Base-by-base conservation (phyloP, 2,113 vertebrate genomes). In the Gobius niger region DNA sequence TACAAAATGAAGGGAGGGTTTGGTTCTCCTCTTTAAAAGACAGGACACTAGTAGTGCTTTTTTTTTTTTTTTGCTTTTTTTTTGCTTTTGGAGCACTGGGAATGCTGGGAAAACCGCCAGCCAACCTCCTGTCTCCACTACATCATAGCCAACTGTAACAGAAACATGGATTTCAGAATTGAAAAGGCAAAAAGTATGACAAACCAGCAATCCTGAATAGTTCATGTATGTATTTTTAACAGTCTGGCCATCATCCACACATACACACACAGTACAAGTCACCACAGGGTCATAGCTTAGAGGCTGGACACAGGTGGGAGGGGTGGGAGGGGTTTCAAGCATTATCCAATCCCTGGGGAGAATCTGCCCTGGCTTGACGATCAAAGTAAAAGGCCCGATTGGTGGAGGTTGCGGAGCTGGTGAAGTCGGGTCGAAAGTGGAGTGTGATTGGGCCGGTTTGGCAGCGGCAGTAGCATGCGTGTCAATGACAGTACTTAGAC, bases 211-310 rank as follows among this genome's bases (percentile, higher is more conserved):
- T 85, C 82, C 77, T 84, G 78, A 77, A 82, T 44, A 69, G 57
- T 74, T 67, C 75, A 59, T 57, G 24, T 65, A n/a, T 54, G 24
- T 54, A 53, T n/a, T 53, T 53, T 18, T 78, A 85, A 87, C 86
- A 84, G 86, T 87, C 87, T 72, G 77, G 76, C 77, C 82, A 69
- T 65, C 64, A 62, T 57, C 56, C 68, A 63, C 63, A 63, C 70
- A 65, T 16, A 63, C 44, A 62, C 66, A 53, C 44, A 63, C 46
- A 16, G 10, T 24, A 56, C 49, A 70, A 68, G 61, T 72, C 71
- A 68, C 79, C 80, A 85, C 74, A 75, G 78, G 77, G 77, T 82
- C 67, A 76, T 90, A 91, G 90, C 87, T 91, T 90, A 91, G 72
- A 83, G 81, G 85, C 87, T 91, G 90, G 88, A 88, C 79, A 84